Conservation (phyloP, 2,888 invertebrate species). For the Eilema griseolum region DNA sequence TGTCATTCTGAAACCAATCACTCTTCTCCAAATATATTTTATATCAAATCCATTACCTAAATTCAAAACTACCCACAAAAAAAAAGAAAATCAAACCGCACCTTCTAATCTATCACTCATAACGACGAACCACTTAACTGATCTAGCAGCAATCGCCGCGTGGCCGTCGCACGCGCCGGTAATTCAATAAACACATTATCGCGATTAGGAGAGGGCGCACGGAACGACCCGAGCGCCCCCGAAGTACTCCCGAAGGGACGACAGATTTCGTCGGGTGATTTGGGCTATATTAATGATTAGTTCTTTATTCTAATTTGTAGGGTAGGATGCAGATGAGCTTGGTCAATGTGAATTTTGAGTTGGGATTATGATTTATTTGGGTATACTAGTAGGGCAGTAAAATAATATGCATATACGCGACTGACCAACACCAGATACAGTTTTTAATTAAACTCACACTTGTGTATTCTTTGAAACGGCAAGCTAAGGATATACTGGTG, state of each 20-base stretch:
- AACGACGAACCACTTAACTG: slow-evolving; percentile 67
- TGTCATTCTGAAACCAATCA: slow-evolving; percentile 18
- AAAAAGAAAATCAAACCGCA: slow-evolving; percentile 53
- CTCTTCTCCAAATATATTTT: slow-evolving; percentile 27
- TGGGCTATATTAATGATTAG: slow-evolving; percentile 76
- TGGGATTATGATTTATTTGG: slow-evolving; percentile 18
- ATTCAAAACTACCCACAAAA: slow-evolving; percentile 38
- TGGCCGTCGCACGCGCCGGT: slow-evolving; percentile 82
- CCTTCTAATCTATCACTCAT: slow-evolving; percentile 61
- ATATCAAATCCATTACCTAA: slow-evolving; percentile 43
- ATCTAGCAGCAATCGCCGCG: slow-evolving; percentile 66
- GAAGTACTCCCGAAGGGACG: slow-evolving; percentile 71
- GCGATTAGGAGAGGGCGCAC: slow-evolving; percentile 75
- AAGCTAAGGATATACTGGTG: neutral
- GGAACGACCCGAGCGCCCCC: slow-evolving; percentile 61
- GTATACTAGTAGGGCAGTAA: no score
- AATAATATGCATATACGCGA: no score
- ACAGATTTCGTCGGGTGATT: slow-evolving; percentile 77
- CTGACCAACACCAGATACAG: neutral
- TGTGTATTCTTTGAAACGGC: neutral
- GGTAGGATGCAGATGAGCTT: slow-evolving; percentile 48
- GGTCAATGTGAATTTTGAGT: slow-evolving; percentile 35
- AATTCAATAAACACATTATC: slow-evolving; percentile 87
- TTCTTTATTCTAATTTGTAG: slow-evolving; percentile 75
- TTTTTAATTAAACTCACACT: neutral